Conservation (phyloP, 92 coral and sea anemone species). For the Porites evermanni region DNA sequence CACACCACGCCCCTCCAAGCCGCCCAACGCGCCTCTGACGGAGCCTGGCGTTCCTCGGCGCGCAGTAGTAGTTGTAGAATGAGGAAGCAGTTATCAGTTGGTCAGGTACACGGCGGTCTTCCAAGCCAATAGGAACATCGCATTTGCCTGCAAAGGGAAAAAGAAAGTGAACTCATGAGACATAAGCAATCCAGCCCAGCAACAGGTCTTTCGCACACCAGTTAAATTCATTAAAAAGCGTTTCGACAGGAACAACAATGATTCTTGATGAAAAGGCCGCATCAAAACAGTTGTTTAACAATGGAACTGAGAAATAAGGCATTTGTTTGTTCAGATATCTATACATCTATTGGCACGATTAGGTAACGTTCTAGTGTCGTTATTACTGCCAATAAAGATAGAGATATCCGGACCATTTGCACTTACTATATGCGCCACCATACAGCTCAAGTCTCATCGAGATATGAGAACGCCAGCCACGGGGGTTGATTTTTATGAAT, state of each 20-base stretch:
- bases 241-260: too few species aligned
- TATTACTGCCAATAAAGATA: too few species aligned
- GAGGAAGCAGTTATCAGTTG: slow-evolving; percentile 83
- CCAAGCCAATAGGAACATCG: slow-evolving; percentile 89
- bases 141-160: slow-evolving; percentile 58
- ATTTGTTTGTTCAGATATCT: too few species aligned
- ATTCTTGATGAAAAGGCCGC: too few species aligned
- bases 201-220: too few species aligned
- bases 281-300: too few species aligned
- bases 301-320: too few species aligned
- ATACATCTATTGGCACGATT: too few species aligned
- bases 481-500: slow-evolving; percentile 52
- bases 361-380: too few species aligned
- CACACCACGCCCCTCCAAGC: slow-evolving; percentile 87
- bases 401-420: neutral
- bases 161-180: neutral
- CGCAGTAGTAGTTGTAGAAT: slow-evolving; percentile 65
- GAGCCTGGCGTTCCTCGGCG: slow-evolving; percentile 73
- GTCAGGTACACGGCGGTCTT: slow-evolving; percentile 72
- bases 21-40: slow-evolving; percentile 72
- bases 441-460: slow-evolving; percentile 72
- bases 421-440: slow-evolving; percentile 81
- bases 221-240: too few species aligned
- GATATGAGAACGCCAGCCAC: slow-evolving; percentile 70
- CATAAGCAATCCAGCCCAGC: neutral